Evolutionary conservation across 2,888 invertebrate species (phyloP).

Genomic region (Aspidiotus rigidus): DNA sequence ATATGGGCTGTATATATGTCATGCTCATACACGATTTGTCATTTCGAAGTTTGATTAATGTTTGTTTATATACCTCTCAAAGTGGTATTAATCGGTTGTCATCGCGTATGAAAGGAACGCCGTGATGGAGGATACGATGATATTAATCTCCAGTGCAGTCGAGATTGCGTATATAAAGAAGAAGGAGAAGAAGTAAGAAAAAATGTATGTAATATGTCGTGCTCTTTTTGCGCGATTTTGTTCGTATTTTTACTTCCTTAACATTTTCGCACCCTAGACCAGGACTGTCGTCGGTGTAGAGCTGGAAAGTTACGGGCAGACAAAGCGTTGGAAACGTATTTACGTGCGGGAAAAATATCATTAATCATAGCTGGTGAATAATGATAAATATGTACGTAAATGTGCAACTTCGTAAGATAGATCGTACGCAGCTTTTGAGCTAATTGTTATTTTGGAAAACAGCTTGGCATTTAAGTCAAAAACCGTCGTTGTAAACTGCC

Average conservation of each 20-base stretch:
- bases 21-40: neutral
- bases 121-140: neutral
- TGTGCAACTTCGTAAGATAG: conserved; percentile 1
- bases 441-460: neutral
- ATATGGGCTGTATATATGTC: too few species aligned
- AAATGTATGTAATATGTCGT: neutral
- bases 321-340: too few species aligned
- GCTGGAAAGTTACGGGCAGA: neutral
- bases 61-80: neutral
- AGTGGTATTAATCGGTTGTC: conserved; percentile 1
- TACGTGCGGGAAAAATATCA: neutral
- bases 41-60: neutral
- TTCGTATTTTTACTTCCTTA: neutral
- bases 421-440: conserved; percentile 4
- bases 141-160: neutral
- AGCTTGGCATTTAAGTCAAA: neutral
- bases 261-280: neutral
- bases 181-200: neutral
- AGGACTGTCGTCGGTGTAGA: neutral
- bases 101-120: neutral
- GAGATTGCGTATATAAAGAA: neutral
- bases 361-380: conserved; percentile 1
- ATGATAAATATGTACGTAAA: conserved; percentile 4
- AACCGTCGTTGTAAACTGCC: neutral
- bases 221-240: neutral